A percentile compares a stretch with the other conserved stretches of the same genome.
Conservation (phyloP, 2,113 vertebrate genomes). For the Isurus oxyrinchus region DNA sequence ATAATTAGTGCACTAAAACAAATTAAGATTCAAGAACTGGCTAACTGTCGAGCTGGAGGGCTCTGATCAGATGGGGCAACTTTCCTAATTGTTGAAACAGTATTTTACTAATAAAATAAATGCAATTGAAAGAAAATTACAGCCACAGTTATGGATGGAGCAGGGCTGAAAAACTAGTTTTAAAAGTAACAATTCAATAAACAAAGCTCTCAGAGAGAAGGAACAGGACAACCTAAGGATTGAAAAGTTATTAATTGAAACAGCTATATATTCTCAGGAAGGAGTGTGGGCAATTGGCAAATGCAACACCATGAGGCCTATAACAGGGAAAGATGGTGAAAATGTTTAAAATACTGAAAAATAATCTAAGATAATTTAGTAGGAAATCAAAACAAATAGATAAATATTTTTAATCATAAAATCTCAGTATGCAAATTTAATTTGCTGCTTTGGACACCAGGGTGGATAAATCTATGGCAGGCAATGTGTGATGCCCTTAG, state of each 20-base stretch:
- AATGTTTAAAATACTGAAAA: neutral
- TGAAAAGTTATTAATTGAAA: neutral
- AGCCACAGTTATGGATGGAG: no score
- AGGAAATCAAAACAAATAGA: no score
- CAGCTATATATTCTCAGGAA: neutral
- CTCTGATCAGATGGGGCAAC: neutral
- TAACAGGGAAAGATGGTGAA: neutral
- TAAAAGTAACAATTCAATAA: no score
- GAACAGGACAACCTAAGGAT: neutral
- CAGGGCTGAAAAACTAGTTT: no score
- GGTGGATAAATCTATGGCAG: no score
- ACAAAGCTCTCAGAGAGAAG: no score
- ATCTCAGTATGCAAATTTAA: neutral
- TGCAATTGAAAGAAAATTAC: neutral
- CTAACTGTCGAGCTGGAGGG: neutral
- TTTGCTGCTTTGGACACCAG: neutral
- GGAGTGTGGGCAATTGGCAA: neutral
- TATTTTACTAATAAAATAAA: neutral
- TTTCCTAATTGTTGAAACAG: neutral
- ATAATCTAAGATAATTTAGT: no score
- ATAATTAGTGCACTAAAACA: neutral
- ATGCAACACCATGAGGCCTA: neutral
- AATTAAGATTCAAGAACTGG: neutral
- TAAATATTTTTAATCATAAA: no score
- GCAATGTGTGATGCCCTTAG: no score